Evolutionary conservation across 35 echinoderm and acorn worm genomes (phyloP).

Genomic region (Acanthaster planci): DNA sequence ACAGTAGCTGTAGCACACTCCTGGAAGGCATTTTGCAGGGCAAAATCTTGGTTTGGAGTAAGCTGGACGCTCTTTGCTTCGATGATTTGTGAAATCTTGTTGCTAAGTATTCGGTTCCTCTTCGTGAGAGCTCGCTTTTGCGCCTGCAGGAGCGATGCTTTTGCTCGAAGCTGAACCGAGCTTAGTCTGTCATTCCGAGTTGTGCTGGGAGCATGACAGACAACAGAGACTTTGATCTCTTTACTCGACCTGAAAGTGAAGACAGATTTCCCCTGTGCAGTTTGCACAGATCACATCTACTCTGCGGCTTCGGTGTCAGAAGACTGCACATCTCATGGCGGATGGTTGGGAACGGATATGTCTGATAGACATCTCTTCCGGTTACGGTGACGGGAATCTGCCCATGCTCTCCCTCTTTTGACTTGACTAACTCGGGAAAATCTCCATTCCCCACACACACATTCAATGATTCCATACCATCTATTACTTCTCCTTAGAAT

Average conservation of each 20-base stretch:
- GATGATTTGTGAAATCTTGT: background rate
- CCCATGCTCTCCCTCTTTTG: background rate
- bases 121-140: background rate
- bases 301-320: background rate
- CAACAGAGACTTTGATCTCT: background rate
- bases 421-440: background rate
- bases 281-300: background rate
- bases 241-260: too few species aligned
- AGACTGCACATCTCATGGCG: background rate
- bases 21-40: background rate
- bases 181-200: too few species aligned
- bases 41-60: background rate
- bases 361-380: background rate
- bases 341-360: background rate
- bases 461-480: background rate
- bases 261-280: background rate
- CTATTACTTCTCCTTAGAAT: background rate
- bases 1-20: background rate
- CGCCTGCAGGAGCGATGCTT: background rate
- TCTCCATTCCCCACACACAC: constrained; percentile 7
- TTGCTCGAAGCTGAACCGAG: background rate
- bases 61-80: background rate
- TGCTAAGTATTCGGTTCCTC: background rate
- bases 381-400: constrained; percentile 23
- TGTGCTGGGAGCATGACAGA: background rate